Conservation (phyloP, 1,140 invertebrate species). For the Chironomus tepperi region DNA sequence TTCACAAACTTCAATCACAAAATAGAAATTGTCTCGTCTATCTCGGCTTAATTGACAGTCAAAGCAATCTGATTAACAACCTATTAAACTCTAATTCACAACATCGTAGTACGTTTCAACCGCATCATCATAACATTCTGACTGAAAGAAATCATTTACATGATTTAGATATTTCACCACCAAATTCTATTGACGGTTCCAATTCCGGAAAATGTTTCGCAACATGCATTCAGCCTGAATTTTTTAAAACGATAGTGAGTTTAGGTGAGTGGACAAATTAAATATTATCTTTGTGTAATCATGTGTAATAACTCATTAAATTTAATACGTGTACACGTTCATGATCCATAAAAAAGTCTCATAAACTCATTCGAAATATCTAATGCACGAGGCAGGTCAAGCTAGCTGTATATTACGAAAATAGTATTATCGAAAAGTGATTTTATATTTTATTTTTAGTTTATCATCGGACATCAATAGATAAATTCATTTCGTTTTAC, state of each 20-base stretch:
- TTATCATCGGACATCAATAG: no score
- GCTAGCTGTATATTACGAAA: no score
- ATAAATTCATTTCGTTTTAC: no score
- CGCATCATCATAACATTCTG: background rate
- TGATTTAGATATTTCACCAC: slow-evolving; percentile 36
- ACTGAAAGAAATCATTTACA: slow-evolving; percentile 21
- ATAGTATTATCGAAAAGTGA: no score
- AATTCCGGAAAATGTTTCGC: slow-evolving; percentile 29
- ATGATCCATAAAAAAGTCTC: no score
- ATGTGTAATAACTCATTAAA: no score
- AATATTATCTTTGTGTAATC: background rate
- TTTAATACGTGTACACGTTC: no score
- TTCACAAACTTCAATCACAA: slow-evolving; percentile 54
- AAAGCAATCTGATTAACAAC: slow-evolving; percentile 30
- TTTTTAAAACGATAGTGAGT: slow-evolving; percentile 75
- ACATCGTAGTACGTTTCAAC: background rate
- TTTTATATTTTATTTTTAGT: no score
- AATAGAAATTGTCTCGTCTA: slow-evolving; percentile 44
- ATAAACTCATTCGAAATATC: no score
- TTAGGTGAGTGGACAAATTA: slow-evolving; percentile 43
- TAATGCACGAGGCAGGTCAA: no score
- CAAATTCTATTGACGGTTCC: slow-evolving; percentile 47
- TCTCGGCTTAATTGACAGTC: slow-evolving; percentile 43
- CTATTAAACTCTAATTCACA: slow-evolving; percentile 25
- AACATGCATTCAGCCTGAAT: slow-evolving; percentile 54